phyloP scores from a whole-genome alignment of 2,888 invertebrate species.

The Dryococelus australis region DNA sequence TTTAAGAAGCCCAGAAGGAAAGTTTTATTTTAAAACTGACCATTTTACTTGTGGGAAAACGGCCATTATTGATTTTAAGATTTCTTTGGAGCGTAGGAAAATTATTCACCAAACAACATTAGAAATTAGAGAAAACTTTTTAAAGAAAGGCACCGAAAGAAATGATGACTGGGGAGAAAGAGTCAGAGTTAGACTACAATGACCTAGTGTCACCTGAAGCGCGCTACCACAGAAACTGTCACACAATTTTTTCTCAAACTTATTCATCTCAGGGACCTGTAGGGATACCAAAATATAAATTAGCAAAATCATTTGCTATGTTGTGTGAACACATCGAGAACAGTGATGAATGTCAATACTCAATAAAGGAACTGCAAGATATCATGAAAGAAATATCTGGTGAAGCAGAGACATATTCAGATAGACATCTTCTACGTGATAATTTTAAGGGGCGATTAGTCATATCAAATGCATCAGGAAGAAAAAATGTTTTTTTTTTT shows the following conservation, averaged over 20 bases:
- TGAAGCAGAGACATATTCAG: not conserved
- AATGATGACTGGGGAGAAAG: not conserved
- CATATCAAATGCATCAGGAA: not conserved
- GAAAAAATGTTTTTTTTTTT: not conserved
- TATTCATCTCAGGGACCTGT: too few relatives aligned
- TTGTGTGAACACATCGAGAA: too few relatives aligned
- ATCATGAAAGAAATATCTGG: not conserved
- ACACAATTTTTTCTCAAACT: too few relatives aligned
- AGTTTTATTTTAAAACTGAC: not conserved
- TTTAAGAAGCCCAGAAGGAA: slow-evolving; percentile 10
- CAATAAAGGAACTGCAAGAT: not conserved
- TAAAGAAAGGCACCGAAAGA: not conserved
- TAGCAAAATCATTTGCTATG: too few relatives aligned
- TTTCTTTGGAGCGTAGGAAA: not conserved
- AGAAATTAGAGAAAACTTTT: not conserved
- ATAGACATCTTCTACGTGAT: not conserved
- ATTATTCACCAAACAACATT: too few relatives aligned
- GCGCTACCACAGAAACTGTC: too few relatives aligned
- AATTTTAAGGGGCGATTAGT: not conserved
- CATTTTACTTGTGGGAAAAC: not conserved
- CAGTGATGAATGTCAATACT: not conserved
- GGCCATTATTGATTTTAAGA: not conserved
- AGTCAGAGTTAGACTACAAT: not conserved
- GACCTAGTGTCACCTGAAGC: not conserved
- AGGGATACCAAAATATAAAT: too few relatives aligned